phyloP scores from a whole-genome alignment of 2,113 vertebrate species.

The Marcusenius ussheri region DNA sequence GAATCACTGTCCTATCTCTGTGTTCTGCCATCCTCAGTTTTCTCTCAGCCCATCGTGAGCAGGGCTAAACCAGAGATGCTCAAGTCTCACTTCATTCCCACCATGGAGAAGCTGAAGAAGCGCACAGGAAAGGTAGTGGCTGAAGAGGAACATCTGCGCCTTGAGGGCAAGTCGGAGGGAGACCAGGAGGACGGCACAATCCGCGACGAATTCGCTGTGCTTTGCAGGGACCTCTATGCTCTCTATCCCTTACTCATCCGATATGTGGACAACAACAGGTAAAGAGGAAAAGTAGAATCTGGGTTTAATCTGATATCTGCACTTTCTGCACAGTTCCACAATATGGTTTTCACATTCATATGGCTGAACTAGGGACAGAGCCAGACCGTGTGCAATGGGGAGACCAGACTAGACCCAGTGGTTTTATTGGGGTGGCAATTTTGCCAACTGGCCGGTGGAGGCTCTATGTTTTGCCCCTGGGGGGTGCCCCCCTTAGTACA shows the following conservation, averaged over 20 bases:
- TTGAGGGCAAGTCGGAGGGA: conserved; percentile 78
- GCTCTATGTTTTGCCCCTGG: not conserved
- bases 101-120: conserved; percentile 86
- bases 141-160: conserved; percentile 82
- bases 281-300: not conserved
- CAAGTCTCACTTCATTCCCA: conserved; percentile 87
- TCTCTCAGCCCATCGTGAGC: conserved; percentile 91
- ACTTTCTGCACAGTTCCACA: not conserved
- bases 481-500: not conserved
- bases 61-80: conserved; percentile 81
- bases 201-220: conserved; percentile 86
- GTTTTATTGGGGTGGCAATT: not conserved
- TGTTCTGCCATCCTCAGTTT: conserved; percentile 59
- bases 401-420: not conserved
- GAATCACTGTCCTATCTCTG: conserved; percentile 8
- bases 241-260: conserved; percentile 90
- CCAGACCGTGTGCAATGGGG: not conserved
- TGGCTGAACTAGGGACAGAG: not conserved
- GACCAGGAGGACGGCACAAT: conserved; percentile 80
- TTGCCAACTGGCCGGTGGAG: too few species aligned
- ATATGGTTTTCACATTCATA: not conserved
- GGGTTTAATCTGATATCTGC: not conserved
- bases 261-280: conserved; percentile 96
- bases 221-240: conserved; percentile 87
- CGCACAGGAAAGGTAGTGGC: conserved; percentile 84